Conservation (phyloP, 1,140 invertebrate genomes). For the Augochlora pura region DNA sequence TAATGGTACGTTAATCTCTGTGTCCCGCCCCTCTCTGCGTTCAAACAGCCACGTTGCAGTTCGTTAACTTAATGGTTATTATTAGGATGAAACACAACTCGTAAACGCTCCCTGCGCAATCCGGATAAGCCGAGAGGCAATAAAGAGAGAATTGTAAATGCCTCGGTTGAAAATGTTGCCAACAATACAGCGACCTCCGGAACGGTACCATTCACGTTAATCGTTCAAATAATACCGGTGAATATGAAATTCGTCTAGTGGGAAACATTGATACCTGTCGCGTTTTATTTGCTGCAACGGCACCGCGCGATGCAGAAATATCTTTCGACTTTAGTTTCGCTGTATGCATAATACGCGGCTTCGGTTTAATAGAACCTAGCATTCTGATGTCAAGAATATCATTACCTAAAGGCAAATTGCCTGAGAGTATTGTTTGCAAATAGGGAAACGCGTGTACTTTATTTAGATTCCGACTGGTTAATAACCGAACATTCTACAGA, state of each 20-base stretch:
- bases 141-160: slow-evolving; percentile 67
- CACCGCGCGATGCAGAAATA: slow-evolving; percentile 22
- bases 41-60: slow-evolving; percentile 64
- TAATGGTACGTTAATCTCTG: slow-evolving; percentile 64
- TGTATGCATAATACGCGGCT: no score
- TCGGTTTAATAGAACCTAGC: neutral
- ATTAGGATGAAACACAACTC: slow-evolving; percentile 65
- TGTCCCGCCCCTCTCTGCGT: slow-evolving; percentile 48
- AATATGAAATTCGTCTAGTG: slow-evolving; percentile 61
- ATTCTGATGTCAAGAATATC: neutral
- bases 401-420: neutral
- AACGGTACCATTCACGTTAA: slow-evolving; percentile 59
- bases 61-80: slow-evolving; percentile 67
- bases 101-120: slow-evolving; percentile 59
- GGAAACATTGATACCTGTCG: slow-evolving; percentile 48
- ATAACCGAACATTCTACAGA: no score
- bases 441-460: no score
- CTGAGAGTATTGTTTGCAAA: neutral
- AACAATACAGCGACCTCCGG: slow-evolving; percentile 52
- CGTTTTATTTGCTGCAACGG: slow-evolving; percentile 44
- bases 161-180: slow-evolving; percentile 63
- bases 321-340: neutral
- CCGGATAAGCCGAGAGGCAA: slow-evolving; percentile 67
- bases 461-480: no score
- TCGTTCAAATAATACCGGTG: slow-evolving; percentile 64